Base-by-base conservation (phyloP, 2,888 invertebrate genomes). In the Alloscopus bannaensis region DNA sequence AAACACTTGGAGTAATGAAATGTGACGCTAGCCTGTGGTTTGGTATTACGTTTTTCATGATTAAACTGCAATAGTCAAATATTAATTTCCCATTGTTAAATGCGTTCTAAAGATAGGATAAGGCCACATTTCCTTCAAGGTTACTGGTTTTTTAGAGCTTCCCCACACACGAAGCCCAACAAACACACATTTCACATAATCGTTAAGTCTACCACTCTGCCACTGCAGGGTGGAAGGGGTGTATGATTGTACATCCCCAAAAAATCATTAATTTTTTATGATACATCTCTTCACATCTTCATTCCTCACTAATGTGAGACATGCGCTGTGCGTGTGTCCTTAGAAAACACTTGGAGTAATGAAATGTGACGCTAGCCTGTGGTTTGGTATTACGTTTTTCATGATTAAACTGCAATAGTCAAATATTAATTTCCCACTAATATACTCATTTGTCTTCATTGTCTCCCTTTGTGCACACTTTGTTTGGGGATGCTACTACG, bases 221-320 rank as follows among this genome's bases (percentile, higher is more conserved):
- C n/a, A n/a, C n/a, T n/a, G n/a, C n/a, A n/a, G n/a, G n/a, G n/a
- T n/a, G n/a, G n/a, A n/a, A n/a, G n/a, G n/a, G n/a, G n/a, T n/a
- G n/a, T n/a, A n/a, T n/a, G n/a, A n/a, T n/a, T n/a, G n/a, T n/a
- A n/a, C n/a, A n/a, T n/a, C n/a, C n/a, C n/a, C n/a, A 52, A 52
- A 59, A 59, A 59, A 31, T 59, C 59, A 59, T 59, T 59, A 59
- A 59, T 59, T 59, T n/a, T 55, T 59, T 59, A 59, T 59, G 59
- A 42, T 3, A 29, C 31, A 4, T 22, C 20, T 45, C 45, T 4
- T 45, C 45, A 4, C 13, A 45, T 45, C n/a, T n/a, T n/a, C n/a
- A n/a, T n/a, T n/a, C n/a, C n/a, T n/a, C n/a, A n/a, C n/a, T n/a
- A n/a, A n/a, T n/a, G n/a, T n/a, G n/a, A n/a, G n/a, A n/a, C n/a